These are phyloP conservation scores for Meteorus colon DNA, from an alignment of 2,888 invertebrate species.

Conservation along the genomic window DNA sequence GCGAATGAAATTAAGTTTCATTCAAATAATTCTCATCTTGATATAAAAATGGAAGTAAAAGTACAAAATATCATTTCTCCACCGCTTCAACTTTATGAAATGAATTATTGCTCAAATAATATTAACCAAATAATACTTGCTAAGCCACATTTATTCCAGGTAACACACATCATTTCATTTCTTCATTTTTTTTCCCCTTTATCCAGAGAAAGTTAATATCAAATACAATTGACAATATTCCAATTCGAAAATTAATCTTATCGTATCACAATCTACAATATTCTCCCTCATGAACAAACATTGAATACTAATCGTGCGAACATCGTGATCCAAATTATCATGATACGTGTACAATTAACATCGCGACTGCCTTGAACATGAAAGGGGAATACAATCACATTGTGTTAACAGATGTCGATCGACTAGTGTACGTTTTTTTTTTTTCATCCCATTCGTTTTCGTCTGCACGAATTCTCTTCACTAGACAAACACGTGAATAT, in stretches of 20 bases:
- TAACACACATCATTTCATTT: neutral
- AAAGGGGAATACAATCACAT: conserved; percentile 22
- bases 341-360: conserved; percentile 50
- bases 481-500: conserved; percentile 9
- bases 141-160: no score
- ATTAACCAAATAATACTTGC: neutral
- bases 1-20: no score
- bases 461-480: conserved; percentile 21
- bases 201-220: neutral
- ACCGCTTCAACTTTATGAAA: neutral
- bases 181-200: neutral
- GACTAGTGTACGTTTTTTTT: conserved; percentile 34
- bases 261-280: neutral
- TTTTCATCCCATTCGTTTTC: neutral
- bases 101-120: neutral
- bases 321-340: conserved; percentile 24
- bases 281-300: neutral
- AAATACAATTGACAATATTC: neutral
- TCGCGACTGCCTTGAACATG: conserved; percentile 25
- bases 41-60: no score
- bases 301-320: conserved; percentile 2
- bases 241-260: neutral
- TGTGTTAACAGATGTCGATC: conserved; percentile 53
- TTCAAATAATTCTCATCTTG: no score
- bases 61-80: neutral